Evolutionary conservation across 2,888 invertebrate species (phyloP).

Genomic region (Brachyopa scutellaris): DNA sequence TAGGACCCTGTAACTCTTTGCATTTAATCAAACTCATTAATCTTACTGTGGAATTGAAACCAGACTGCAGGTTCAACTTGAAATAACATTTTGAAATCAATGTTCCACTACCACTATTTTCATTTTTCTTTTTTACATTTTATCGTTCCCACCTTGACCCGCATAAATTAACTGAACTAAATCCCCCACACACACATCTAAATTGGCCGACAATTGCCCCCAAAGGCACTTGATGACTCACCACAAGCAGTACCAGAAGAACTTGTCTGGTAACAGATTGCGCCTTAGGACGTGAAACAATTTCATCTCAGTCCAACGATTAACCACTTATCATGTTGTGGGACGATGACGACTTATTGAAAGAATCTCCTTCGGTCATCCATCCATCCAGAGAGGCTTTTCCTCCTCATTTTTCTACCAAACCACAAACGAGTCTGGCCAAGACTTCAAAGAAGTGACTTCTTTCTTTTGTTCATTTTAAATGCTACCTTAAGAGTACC

Average conservation of each 20-base stretch:
- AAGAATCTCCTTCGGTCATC: constrained; percentile 11
- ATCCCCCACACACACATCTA: constrained; percentile 16
- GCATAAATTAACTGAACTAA: constrained; percentile 52
- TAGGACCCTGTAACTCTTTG: too few species aligned
- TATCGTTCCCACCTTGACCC: constrained; percentile 47
- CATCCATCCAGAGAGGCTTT: neutral
- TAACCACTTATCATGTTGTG: constrained; percentile 39
- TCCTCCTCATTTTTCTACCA: constrained; percentile 4
- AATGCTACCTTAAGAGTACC: neutral
- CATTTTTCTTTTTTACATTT: neutral
- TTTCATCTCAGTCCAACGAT: constrained; percentile 25
- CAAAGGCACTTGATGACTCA: constrained; percentile 47
- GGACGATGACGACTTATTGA: constrained; percentile 24
- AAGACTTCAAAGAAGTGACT: neutral
- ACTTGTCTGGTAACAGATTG: constrained; percentile 13
- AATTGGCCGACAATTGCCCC: constrained; percentile 47
- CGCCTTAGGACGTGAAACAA: constrained; percentile 33
- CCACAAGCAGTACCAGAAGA: neutral
- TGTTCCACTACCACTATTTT: neutral
- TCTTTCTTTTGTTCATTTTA: constrained; percentile 1
- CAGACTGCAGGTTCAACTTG: constrained; percentile 1
- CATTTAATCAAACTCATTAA: constrained; percentile 16
- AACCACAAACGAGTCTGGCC: constrained; percentile 1
- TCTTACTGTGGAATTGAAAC: neutral
- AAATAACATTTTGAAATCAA: constrained; percentile 7